Evolutionary conservation across 1,140 invertebrate species (phyloP), one percentile per base, ranked within the genome.

Genomic region (Drosophila sp.): DNA sequence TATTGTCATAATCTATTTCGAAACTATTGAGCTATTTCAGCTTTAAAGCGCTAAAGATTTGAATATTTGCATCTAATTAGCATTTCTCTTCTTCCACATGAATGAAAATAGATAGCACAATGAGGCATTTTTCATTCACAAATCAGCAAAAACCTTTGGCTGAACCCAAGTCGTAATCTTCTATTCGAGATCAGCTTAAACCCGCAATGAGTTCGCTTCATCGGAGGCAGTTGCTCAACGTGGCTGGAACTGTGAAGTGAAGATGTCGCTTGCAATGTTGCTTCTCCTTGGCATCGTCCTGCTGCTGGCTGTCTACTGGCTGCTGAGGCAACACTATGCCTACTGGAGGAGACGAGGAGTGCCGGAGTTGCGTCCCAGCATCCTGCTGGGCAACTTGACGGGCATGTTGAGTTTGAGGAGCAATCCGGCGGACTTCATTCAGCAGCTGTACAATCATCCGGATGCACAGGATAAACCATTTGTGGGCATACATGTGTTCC

Each of bases 401-500:
- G 84, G 79, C 7, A 43, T 91, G 18, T 40, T 91, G 21, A 79
- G 51, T 25, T 71, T 91, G 78, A 59, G 45, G 0, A 67, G 14
- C 0, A 89, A 72, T 73, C 79, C 89, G 13, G 81, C 89, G 3
- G 84, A 91, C 2, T 87, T 86, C 11, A 79, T 90, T 4, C 43
- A 34, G 0, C 54, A 81, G 4, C 63, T 91, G 3, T 91, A 91
- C 29, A 79, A 91, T 40, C 69, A 90, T 78, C 71, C 90, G 14
- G 62, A 71, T 6, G 89, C 82, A 1, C 50, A 59, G 16, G 71
- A 79, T 45, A 51, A 87, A 16, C 90, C 90, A 5, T 78, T 91
- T 58, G 84, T 93, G 34, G 93, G 93, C 21, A 84, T 93, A 36
- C 92, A 92, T 61, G 91, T 93, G 40, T 91, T 92, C 40, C 76